Evolutionary conservation across 2,888 invertebrate species (phyloP), one percentile per base, ranked within the genome.

Genomic region (Acanthosepion pharaonis): DNA sequence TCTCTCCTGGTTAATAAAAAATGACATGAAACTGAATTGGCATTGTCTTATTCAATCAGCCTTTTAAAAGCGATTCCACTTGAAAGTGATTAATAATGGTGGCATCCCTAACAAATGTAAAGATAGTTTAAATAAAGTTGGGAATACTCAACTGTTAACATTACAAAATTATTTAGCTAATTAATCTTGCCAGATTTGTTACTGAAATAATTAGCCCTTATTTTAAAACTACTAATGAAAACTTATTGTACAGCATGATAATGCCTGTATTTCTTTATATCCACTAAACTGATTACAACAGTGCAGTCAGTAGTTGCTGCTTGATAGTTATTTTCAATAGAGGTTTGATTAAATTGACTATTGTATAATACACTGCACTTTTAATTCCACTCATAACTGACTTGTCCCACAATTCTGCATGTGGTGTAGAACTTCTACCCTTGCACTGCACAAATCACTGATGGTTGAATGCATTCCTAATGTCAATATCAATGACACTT

Each of bases 401-500:
- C 78, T 78, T 78, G 78, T 78, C 78, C 78, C 78, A 78, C 78
- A 78, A 15, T 78, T 78, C 8, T 78, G 78, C 78, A 78, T 78
- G 78, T n/a, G 33, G n/a, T 78, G n/a, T n/a, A 78, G n/a, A 78
- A 78, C 33, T 78, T n/a, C 78, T 78, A 78, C n/a, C 5, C 11
- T 78, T 78, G 78, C 78, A 78, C 78, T 78, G 78, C 78, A 78
- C 78, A 78, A 78, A 78, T 78, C 78, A 78, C 78, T 78, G n/a
- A 78, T 33, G 33, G 18, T n/a, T 78, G 78, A 78, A 78, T 59
- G 20, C 23, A 78, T 78, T 78, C n/a, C 78, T 33, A n/a, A 78
- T 78, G n/a, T n/a, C n/a, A n/a, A 78, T n/a, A 78, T 78, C n/a
- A n/a, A n/a, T n/a, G n/a, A n/a, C n/a, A n/a, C 15, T 78, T 64